phyloP scores from a whole-genome alignment of 2,888 invertebrate genomes.

The Crocallis elinguaria region DNA sequence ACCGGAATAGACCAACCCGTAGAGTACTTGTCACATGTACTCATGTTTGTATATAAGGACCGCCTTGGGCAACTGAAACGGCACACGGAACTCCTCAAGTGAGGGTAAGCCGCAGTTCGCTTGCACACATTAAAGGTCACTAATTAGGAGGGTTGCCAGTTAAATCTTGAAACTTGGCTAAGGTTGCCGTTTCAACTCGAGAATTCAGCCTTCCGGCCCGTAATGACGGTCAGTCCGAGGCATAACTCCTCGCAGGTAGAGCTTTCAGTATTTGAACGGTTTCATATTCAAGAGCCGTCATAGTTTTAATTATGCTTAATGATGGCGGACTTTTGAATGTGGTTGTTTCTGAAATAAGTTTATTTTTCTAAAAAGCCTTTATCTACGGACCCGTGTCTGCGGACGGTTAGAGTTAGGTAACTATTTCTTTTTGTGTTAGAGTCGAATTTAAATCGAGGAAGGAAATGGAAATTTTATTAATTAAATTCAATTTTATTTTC shows the following conservation, averaged over 20 bases:
- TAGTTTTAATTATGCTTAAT: conserved; percentile 22
- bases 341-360: not conserved
- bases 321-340: not conserved
- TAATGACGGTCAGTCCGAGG: conserved; percentile 38
- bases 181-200: conserved; percentile 47
- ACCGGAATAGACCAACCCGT: no score
- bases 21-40: not conserved
- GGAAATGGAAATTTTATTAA: no score
- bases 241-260: conserved; percentile 15
- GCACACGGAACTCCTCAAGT: conserved; percentile 10
- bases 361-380: no score
- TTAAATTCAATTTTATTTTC: no score
- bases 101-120: conserved; percentile 12
- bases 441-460: no score
- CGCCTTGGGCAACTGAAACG: conserved; percentile 2
- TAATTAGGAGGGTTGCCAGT: conserved; percentile 59
- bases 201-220: conserved; percentile 32
- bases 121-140: conserved; percentile 51
- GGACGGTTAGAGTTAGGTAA: no score
- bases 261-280: conserved; percentile 9
- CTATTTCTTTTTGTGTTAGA: no score
- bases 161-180: conserved; percentile 56
- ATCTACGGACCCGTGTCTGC: no score
- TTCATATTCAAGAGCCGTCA: conserved; percentile 16
- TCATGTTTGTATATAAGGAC: not conserved